A percentile compares a stretch with the other conserved stretches of the same genome.
Conservation (phyloP, 2,888 invertebrate genomes). For the Euproctis similis region DNA sequence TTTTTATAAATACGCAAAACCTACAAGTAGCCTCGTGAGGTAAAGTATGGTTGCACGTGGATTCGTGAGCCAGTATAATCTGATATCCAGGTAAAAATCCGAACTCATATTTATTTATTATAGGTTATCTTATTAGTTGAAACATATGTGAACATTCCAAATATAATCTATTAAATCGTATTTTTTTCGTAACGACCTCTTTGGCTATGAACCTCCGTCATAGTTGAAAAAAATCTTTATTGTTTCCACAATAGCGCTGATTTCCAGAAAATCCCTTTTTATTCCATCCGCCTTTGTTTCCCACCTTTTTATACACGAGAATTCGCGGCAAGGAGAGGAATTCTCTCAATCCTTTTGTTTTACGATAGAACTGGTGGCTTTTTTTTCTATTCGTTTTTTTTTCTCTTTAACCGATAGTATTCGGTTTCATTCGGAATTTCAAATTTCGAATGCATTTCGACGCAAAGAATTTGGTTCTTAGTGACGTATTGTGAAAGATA, state of each 20-base stretch:
- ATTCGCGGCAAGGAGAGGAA: conserved; percentile 35
- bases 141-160: too few relatives aligned
- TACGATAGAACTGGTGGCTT: conserved; percentile 36
- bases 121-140: too few relatives aligned
- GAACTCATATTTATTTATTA: too few relatives aligned
- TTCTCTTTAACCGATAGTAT: conserved; percentile 29
- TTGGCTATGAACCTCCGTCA: conserved; percentile 4
- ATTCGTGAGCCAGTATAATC: too few relatives aligned
- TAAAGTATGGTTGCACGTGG: too few relatives aligned
- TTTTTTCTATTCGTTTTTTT: conserved; percentile 21
- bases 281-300: conserved; percentile 30
- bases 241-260: conserved; percentile 33
- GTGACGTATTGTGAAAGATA: too few relatives aligned
- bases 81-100: too few relatives aligned
- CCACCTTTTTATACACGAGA: conserved; percentile 36
- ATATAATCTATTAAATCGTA: too few relatives aligned
- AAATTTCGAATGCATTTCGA: conserved; percentile 30
- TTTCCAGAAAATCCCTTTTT: conserved; percentile 42
- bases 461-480: conserved; percentile 3
- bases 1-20: too few relatives aligned
- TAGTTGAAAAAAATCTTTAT: conserved; percentile 32
- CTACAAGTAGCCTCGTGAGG: too few relatives aligned
- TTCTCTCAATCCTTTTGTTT: conserved; percentile 40
- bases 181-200: too few relatives aligned
- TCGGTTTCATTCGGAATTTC: conserved; percentile 34